These are phyloP conservation scores for Paratrypauchen microcephalus DNA, from an alignment of 2,797 vertebrate genomes.

Conservation along the genomic window DNA sequence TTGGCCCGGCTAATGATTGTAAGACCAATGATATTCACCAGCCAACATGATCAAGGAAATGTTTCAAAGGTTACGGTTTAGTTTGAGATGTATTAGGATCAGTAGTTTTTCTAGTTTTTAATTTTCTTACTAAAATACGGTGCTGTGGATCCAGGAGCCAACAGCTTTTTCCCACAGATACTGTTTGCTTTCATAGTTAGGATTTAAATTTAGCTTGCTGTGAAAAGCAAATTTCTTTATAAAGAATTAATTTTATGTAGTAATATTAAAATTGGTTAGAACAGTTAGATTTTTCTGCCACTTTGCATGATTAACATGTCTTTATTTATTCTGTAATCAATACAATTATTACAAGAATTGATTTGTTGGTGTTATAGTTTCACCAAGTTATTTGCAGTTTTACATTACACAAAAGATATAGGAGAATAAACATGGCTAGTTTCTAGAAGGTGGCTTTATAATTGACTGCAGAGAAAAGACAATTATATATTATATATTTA, in stretches of 20 bases:
- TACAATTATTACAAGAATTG: constrained; percentile 19
- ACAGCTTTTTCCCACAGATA: constrained; percentile 51
- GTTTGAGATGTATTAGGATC: constrained; percentile 16
- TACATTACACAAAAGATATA: neutral
- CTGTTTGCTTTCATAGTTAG: constrained; percentile 23
- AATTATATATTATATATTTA: neutral
- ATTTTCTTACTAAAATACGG: constrained; percentile 10
- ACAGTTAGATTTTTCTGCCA: constrained; percentile 21
- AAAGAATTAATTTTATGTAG: constrained; percentile 6
- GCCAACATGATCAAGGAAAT: constrained; percentile 17
- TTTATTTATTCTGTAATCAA: neutral
- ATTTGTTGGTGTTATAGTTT: constrained; percentile 11
- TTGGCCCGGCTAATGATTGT: constrained; percentile 18
- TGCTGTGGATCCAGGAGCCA: constrained; percentile 61
- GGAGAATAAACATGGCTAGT: neutral
- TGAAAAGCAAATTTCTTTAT: constrained; percentile 39
- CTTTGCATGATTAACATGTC: no score
- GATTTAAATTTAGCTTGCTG: constrained; percentile 20
- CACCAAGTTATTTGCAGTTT: neutral
- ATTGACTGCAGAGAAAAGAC: no score
- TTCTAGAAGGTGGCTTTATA: neutral
- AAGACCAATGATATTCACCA: constrained; percentile 48
- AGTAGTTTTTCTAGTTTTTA: constrained; percentile 26
- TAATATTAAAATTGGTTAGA: no score
- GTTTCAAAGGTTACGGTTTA: constrained; percentile 8